Base-by-base conservation (phyloP, 2,888 invertebrate species). In the Harpalus rufipes region DNA sequence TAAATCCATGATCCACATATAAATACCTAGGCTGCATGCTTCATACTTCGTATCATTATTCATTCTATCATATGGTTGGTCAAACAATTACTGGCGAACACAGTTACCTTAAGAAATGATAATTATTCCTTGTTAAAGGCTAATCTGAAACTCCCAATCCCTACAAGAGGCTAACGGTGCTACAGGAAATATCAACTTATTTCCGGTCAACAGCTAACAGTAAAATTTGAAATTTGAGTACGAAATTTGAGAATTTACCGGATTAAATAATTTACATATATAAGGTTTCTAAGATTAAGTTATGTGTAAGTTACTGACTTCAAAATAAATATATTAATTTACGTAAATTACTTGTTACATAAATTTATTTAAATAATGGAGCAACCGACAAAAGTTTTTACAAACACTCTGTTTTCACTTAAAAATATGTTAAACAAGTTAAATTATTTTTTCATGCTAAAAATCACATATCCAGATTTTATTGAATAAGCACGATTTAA, bases 331-430 rank as follows among this genome's bases (percentile, higher is more conserved):
- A n/a, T 59, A 59, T 16, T 51, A 59, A 16, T 59, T 59, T 59
- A 16, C 59, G 59, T 59, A 59, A 59, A 59, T 59, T 59, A 2
- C 59, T 59, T 59, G 59, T 59, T 59, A 59, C 59, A 59, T 59
- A 59, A 59, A 59, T 51, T 51, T 12, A 59, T 59, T 59, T 59
- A 14, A 59, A 14, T 16, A 59, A 59, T 14, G 14, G 1, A 14
- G 16, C 2, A 59, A 59, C 16, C 3, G 2, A 7, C 14, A 59
- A 7, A 14, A 6, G 16, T 16, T 59, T 59, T 16, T 7, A 59
- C 59, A 16, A 16, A 16, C 16, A 59, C 16, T 59, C 16, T 59
- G n/a, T 59, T 59, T 14, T 16, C 59, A 59, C 59, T 59, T 16
- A 10, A 59, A 59, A 59, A 59, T 59, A 16, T 59, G 14, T 6